Evolutionary conservation across 2,888 invertebrate species (phyloP).

Genomic region (Calameuta idolon): DNA sequence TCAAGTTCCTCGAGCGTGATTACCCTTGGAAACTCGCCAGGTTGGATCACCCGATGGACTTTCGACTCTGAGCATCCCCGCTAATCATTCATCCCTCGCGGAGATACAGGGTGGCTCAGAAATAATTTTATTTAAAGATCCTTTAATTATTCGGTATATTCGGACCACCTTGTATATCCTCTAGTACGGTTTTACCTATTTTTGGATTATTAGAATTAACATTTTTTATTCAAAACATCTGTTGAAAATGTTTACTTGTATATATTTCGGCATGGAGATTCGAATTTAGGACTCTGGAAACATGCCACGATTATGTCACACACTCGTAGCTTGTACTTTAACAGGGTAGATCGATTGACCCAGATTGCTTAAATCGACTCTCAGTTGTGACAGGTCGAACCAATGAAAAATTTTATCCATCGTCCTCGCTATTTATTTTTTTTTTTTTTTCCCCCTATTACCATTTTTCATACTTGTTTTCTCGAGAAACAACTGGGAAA

Average conservation of each 20-base stretch:
- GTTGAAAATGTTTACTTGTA: background rate
- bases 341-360: background rate
- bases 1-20: slow-evolving; percentile 29
- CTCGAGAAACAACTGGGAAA: background rate
- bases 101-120: background rate
- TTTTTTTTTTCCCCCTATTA: background rate
- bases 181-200: background rate
- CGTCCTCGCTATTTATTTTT: background rate
- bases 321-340: background rate
- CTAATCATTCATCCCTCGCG: background rate
- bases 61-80: slow-evolving; percentile 15
- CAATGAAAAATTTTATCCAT: background rate
- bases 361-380: background rate
- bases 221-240: background rate
- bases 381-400: background rate
- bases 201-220: background rate
- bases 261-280: background rate
- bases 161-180: background rate
- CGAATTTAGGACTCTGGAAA: background rate
- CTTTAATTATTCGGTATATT: background rate
- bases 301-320: background rate
- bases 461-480: background rate
- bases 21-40: slow-evolving; percentile 43
- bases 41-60: slow-evolving; percentile 40
- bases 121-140: background rate